These are phyloP conservation scores for Perdita meconis DNA, from an alignment of 2,888 invertebrate genomes.

Conservation along the genomic window DNA sequence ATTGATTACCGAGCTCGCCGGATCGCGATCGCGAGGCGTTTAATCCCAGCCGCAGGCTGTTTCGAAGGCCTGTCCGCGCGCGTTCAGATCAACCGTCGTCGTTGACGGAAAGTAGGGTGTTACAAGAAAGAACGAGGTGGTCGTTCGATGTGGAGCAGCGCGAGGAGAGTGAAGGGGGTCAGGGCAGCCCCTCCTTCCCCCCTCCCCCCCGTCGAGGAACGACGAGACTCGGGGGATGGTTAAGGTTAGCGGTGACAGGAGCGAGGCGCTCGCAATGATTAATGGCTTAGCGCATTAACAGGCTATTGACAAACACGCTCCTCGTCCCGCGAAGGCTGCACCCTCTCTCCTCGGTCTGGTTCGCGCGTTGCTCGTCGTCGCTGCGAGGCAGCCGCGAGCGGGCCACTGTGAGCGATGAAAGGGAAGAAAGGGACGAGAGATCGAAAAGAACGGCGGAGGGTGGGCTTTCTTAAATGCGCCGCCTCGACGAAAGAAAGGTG, in stretches of 20 bases:
- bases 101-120: constrained; percentile 49
- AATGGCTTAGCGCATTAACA: constrained; percentile 85
- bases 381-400: constrained; percentile 39
- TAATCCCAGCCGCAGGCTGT: constrained; percentile 27
- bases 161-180: constrained; percentile 55
- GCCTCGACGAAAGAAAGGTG: constrained; percentile 63
- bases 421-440: constrained; percentile 72
- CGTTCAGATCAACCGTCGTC: constrained; percentile 39
- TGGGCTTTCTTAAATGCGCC: constrained; percentile 75
- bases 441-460: constrained; percentile 69
- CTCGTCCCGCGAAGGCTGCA: constrained; percentile 74
- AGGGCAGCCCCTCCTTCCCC: constrained; percentile 53
- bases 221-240: constrained; percentile 63
- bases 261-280: constrained; percentile 83
- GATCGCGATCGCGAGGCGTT: constrained; percentile 21
- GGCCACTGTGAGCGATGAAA: constrained; percentile 73
- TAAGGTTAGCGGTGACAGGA: constrained; percentile 80
- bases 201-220: constrained; percentile 22
- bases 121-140: constrained; percentile 61
- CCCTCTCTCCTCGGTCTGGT: constrained; percentile 55
- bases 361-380: constrained; percentile 34
- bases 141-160: constrained; percentile 11
- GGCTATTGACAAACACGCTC: constrained; percentile 84
- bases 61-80: constrained; percentile 30
- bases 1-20: constrained; percentile 27